Conservation (phyloP, 2,797 vertebrate genomes). For the Periophthalmus magnuspinnatus region DNA sequence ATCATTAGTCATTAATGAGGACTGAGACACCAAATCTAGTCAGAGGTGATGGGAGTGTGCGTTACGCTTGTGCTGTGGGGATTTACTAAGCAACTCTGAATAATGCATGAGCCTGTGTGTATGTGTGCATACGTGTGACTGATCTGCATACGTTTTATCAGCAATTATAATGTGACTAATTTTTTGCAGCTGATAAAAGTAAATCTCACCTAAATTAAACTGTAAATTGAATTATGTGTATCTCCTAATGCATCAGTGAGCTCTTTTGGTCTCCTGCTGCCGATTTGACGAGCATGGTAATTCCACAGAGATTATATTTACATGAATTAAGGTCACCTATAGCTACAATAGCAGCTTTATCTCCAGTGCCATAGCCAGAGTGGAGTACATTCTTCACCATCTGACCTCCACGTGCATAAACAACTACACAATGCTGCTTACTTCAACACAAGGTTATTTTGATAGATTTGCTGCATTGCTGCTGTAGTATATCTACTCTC, state of each 20-base stretch:
- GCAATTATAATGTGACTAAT: slow-evolving; percentile 47
- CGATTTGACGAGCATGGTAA: slow-evolving; percentile 19
- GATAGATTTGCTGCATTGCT: slow-evolving; percentile 41
- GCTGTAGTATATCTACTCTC: neutral
- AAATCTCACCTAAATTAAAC: slow-evolving; percentile 35
- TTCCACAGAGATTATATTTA: slow-evolving; percentile 34
- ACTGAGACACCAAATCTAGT: slow-evolving; percentile 20
- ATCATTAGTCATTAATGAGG: slow-evolving; percentile 22
- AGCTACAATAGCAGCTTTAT: slow-evolving; percentile 22
- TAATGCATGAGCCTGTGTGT: slow-evolving; percentile 39
- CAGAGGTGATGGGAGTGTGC: slow-evolving; percentile 29
- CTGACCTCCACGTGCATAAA: slow-evolving; percentile 26
- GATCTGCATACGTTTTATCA: slow-evolving; percentile 40
- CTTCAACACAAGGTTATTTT: slow-evolving; percentile 46
- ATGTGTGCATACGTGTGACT: slow-evolving; percentile 18
- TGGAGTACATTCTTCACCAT: slow-evolving; percentile 20
- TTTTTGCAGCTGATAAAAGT: slow-evolving; percentile 47
- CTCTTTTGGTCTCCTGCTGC: slow-evolving; percentile 14
- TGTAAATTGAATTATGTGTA: slow-evolving; percentile 19
- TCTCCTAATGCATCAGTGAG: slow-evolving; percentile 24
- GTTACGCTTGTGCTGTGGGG: slow-evolving; percentile 36
- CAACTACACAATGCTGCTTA: slow-evolving; percentile 20
- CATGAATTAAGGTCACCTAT: slow-evolving; percentile 49
- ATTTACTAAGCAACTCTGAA: slow-evolving; percentile 47
- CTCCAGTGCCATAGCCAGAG: slow-evolving; percentile 13